Evolutionary conservation across 2,888 invertebrate genomes (phyloP), one percentile per base, ranked within the genome.

Genomic region (Sturmia bella): DNA sequence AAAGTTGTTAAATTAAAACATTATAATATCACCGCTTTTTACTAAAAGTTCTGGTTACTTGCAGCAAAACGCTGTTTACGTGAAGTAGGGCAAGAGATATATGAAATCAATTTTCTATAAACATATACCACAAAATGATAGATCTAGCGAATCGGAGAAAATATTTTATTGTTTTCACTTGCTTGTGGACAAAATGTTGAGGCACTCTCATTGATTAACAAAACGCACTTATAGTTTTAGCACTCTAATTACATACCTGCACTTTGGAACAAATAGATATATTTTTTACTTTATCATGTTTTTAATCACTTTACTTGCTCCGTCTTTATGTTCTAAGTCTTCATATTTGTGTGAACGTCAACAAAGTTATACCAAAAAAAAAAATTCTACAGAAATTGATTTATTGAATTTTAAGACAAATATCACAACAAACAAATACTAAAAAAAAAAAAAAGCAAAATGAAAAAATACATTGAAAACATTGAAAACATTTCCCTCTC

Each of bases 401-500:
- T 4, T 48, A 57, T 21, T 66, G 17, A 45, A 52, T 15, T 39
- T 7, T 24, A 27, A 72, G 61, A 50, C 48, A 17, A 21, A 24
- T 48, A 45, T 12, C 21, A 50, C 6, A 37, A 57, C 13, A 57
- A 48, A 57, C 11, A 56, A 17, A 43, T 19, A 4, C 2, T n/a
- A n/a, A 27, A 19, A 56, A 6, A 37, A 64, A 69, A 63, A 66
- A 17, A 11, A 57, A 68, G 24, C 54, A 52, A 19, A 4, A 66
- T n/a, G n/a, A 69, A 66, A 24, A 57, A 54, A 54, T 48, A 69
- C 78, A 76, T 78, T 82, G 76, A 76, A 77, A 78, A 69, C 78
- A 76, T 78, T 82, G 76, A 76, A 77, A 78, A 78, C 78, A 82
- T 78, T 80, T 80, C 76, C 76, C 80, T 80, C 66, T 76, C 76